phyloP scores from a whole-genome alignment of 2,113 vertebrate species.

The Pitta sordida region DNA sequence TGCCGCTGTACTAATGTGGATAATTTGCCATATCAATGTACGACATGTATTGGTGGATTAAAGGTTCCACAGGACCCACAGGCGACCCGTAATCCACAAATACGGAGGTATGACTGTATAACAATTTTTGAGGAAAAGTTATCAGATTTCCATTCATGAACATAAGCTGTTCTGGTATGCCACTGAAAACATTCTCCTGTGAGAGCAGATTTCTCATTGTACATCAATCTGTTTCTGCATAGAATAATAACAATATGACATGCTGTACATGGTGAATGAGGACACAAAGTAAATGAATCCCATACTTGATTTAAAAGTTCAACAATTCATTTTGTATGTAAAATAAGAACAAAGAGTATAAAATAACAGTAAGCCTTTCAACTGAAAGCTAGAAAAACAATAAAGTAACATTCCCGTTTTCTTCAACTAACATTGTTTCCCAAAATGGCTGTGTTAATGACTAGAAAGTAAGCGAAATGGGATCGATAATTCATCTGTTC shows the following conservation, averaged over 20 bases:
- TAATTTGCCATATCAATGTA: too few relatives aligned
- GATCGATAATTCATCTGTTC: background rate
- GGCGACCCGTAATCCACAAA: too few relatives aligned
- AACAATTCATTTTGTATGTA: background rate
- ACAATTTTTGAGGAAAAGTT: background rate
- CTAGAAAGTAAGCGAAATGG: background rate
- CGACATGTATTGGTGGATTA: too few relatives aligned
- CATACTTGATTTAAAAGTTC: background rate
- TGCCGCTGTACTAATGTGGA: too few relatives aligned
- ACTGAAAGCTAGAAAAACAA: background rate
- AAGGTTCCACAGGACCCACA: too few relatives aligned
- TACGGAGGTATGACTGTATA: too few relatives aligned
- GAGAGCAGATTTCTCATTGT: background rate
- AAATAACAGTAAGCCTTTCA: background rate
- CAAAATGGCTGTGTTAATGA: background rate
- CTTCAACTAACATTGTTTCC: background rate
- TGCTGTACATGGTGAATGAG: background rate
- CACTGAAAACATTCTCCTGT: background rate
- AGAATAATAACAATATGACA: background rate
- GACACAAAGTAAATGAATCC: background rate
- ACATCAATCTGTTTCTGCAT: background rate
- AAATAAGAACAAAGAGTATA: background rate
- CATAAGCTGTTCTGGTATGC: background rate
- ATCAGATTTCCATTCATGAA: background rate
- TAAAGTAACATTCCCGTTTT: background rate